Evolutionary conservation across 1,140 invertebrate genomes (phyloP).

Genomic region (Drosophila athabasca): DNA sequence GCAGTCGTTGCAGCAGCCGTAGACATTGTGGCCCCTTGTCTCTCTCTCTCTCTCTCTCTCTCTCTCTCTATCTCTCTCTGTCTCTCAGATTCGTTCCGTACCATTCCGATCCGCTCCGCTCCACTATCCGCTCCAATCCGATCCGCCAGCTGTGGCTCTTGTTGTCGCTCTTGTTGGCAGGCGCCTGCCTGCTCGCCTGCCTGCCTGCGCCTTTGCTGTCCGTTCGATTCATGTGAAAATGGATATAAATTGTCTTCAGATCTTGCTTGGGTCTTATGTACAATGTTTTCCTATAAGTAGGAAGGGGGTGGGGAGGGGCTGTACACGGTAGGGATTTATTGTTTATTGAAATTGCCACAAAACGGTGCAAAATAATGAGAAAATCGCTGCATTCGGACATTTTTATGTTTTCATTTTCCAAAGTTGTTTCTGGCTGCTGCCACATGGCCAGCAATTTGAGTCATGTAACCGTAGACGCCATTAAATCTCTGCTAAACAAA

Average conservation of each 20-base stretch:
- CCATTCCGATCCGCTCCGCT: slow-evolving; percentile 1
- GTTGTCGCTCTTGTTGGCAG: slow-evolving; percentile 61
- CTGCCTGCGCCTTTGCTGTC: slow-evolving; percentile 41
- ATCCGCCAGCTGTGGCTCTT: slow-evolving; percentile 28
- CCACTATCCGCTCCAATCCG: slow-evolving; percentile 2
- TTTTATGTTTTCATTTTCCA: slow-evolving; percentile 81
- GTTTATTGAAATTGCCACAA: slow-evolving; percentile 82
- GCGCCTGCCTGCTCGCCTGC: slow-evolving; percentile 27
- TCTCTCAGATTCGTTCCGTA: neutral
- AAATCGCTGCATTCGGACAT: slow-evolving; percentile 72
- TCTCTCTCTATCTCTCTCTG: slow-evolving; percentile 12
- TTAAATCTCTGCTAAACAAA: slow-evolving; percentile 55
- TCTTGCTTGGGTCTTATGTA: slow-evolving; percentile 27
- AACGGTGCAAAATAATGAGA: slow-evolving; percentile 82
- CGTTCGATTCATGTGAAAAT: slow-evolving; percentile 79
- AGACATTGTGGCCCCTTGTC: slow-evolving; percentile 68
- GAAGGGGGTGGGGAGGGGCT: neutral
- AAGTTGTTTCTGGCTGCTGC: slow-evolving; percentile 60
- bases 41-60: slow-evolving; percentile 18
- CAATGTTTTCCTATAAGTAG: slow-evolving; percentile 17
- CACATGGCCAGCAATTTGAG: slow-evolving; percentile 28
- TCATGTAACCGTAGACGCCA: slow-evolving; percentile 68
- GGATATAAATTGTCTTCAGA: slow-evolving; percentile 72
- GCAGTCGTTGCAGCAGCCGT: slow-evolving; percentile 7
- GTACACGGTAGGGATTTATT: slow-evolving; percentile 72